These are phyloP conservation scores for Amblyopsis hoosieri DNA, from an alignment of 2,797 vertebrate genomes.

Conservation along the genomic window DNA sequence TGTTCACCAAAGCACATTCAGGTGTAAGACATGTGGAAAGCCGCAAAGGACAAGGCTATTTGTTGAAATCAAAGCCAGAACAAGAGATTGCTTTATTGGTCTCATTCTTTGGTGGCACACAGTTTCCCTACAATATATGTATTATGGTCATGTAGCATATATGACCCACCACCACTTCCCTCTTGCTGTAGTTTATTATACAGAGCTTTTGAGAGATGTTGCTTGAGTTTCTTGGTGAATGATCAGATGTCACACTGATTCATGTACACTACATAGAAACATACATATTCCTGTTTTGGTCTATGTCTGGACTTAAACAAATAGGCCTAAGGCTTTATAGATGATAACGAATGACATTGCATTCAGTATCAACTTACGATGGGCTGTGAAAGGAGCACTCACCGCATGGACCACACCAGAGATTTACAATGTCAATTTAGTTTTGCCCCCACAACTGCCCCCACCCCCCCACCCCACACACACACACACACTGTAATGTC, in stretches of 20 bases:
- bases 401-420: conserved; percentile 13
- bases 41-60: conserved; percentile 17
- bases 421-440: conserved; percentile 55
- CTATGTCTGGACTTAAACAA: neutral
- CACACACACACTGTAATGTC: too few relatives aligned
- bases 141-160: neutral
- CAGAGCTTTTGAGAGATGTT: too few relatives aligned
- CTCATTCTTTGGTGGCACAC: neutral
- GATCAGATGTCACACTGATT: neutral
- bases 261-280: neutral
- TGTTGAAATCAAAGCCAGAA: conserved; percentile 15
- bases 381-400: conserved; percentile 30
- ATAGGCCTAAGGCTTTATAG: neutral
- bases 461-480: too few relatives aligned
- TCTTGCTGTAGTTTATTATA: too few relatives aligned
- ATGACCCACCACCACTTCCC: too few relatives aligned
- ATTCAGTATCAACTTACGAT: conserved; percentile 13
- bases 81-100: neutral
- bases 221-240: neutral
- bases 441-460: neutral
- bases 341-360: too few relatives aligned
- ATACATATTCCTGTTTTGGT: neutral
- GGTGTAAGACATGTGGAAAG: conserved; percentile 13
- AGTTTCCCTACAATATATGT: neutral
- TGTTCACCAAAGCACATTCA: conserved; percentile 15